These are phyloP conservation scores for Stenopsyche tienmushanensis DNA, from an alignment of 1,140 invertebrate species.

Conservation along the genomic window DNA sequence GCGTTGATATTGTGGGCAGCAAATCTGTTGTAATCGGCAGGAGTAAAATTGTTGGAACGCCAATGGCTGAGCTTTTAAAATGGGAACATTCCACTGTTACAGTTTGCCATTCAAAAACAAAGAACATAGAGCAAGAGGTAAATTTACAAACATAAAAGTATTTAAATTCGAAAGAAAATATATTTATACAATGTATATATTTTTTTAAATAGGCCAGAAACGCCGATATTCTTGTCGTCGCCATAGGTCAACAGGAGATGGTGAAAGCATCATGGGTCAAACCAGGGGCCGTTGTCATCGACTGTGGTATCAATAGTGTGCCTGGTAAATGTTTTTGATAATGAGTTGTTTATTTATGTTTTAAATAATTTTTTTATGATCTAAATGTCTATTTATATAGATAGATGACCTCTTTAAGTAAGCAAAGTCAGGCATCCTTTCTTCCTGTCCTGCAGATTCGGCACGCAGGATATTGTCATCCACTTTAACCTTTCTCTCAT, in stretches of 20 bases:
- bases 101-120: conserved; percentile 93
- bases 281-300: conserved; percentile 97
- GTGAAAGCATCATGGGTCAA: conserved; percentile 97
- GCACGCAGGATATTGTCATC: too few relatives aligned
- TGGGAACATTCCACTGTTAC: conserved; percentile 98
- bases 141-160: too few relatives aligned
- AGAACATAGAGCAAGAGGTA: conserved; percentile 78
- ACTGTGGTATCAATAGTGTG: conserved; percentile 97
- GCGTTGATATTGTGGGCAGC: conserved; percentile 78
- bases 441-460: too few relatives aligned
- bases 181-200: neutral
- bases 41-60: conserved; percentile 97
- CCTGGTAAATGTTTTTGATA: conserved; percentile 63
- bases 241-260: conserved; percentile 87
- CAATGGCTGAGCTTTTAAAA: conserved; percentile 89
- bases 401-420: too few relatives aligned
- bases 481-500: too few relatives aligned
- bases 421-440: too few relatives aligned
- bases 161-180: neutral
- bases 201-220: conserved; percentile 55
- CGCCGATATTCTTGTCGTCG: conserved; percentile 97
- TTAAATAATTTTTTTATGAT: neutral
- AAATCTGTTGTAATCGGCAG: conserved; percentile 92
- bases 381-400: too few relatives aligned
- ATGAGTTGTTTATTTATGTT: neutral